Percentiles rank a stretch among this genome's conserved stretches.
Evolutionary conservation across 2,113 vertebrate species (phyloP).

Genomic region (Hystrix cristata): DNA sequence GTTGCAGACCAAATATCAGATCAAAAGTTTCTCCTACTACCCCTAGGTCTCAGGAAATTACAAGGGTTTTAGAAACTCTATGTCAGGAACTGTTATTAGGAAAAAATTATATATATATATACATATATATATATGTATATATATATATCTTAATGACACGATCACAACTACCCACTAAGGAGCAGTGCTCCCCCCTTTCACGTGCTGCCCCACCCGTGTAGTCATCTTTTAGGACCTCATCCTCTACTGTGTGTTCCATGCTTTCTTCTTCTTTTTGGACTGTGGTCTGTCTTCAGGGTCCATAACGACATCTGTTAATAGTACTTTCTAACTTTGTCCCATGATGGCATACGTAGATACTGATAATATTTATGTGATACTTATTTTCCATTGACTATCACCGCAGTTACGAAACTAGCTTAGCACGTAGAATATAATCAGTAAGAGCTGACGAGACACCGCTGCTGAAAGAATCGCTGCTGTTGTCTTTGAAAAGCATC

Average conservation of each 20-base stretch:
- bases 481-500: background rate
- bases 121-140: background rate
- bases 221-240: no score
- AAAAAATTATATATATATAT: background rate
- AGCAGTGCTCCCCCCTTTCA: background rate
- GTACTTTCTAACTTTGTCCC: background rate
- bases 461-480: background rate
- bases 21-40: background rate
- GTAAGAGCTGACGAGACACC: background rate
- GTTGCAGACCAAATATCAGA: background rate
- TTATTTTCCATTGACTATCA: background rate
- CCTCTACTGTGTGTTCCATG: background rate
- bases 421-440: background rate
- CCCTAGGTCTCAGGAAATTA: background rate
- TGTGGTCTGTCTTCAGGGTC: background rate
- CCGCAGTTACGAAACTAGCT: background rate
- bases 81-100: background rate
- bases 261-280: background rate
- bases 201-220: accelerated
- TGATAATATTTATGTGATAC: background rate
- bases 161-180: background rate
- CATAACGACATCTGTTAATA: background rate
- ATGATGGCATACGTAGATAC: background rate
- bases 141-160: background rate
- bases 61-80: background rate